Conservation (phyloP, 2,888 invertebrate species). For the Seira musarum region DNA sequence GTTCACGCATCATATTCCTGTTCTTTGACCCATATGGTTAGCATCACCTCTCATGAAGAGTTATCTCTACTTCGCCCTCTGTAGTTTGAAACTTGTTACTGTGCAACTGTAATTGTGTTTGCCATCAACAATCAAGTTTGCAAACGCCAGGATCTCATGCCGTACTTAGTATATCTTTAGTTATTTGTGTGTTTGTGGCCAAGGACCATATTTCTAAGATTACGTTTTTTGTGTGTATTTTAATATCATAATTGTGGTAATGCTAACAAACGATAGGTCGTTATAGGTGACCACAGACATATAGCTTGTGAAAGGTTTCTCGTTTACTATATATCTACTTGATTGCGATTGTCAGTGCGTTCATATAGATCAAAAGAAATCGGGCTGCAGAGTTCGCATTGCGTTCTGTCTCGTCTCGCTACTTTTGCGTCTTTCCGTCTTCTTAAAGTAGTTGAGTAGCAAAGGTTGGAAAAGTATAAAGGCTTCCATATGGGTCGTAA, state of each 20-base stretch:
- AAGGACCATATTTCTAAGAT: too few relatives aligned
- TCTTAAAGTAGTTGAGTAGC: conserved; percentile 14
- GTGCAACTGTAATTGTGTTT: conserved; percentile 48
- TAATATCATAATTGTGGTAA: not conserved
- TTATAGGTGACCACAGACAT: conserved; percentile 3
- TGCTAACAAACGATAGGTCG: not conserved
- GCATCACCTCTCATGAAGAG: conserved; percentile 29
- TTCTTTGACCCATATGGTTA: conserved; percentile 55
- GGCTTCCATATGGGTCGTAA: conserved; percentile 70
- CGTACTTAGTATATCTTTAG: not conserved
- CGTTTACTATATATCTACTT: not conserved
- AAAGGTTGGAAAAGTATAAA: conserved; percentile 20
- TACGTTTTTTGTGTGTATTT: not conserved
- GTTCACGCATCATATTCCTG: conserved; percentile 48
- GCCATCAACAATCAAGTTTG: conserved; percentile 16
- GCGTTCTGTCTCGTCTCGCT: conserved; percentile 18
- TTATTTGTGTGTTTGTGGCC: too few relatives aligned
- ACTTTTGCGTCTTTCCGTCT: conserved; percentile 27
- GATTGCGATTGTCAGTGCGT: conserved; percentile 30
- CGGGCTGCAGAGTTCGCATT: not conserved
- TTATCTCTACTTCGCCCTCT: conserved; percentile 53
- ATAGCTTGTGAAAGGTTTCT: conserved; percentile 29
- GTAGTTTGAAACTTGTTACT: conserved; percentile 45
- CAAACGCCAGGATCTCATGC: not conserved
- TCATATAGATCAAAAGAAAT: not conserved